Conservation (phyloP, 2,797 vertebrate species). For the Kryptolebias ocellatus region DNA sequence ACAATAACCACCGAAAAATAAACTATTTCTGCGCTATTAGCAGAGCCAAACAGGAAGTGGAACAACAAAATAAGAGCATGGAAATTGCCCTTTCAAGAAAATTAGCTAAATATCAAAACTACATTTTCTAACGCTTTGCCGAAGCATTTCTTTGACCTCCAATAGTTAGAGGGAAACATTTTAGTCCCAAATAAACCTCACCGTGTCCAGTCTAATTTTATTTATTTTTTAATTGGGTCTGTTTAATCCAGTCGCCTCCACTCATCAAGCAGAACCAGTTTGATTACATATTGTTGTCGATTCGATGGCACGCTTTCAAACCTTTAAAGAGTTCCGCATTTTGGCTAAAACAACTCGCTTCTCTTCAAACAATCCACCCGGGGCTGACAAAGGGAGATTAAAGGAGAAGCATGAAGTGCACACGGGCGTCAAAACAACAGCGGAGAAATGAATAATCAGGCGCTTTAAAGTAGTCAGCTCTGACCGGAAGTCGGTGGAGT, state of each 20-base stretch:
- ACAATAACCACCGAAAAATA: no score
- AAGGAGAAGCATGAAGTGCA: constrained; percentile 4
- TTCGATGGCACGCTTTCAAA: constrained; percentile 41
- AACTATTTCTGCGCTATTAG: no score
- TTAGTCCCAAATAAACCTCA: neutral
- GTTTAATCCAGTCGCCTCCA: neutral
- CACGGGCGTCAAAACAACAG: constrained; percentile 1
- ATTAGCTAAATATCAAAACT: no score
- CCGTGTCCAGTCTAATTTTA: no score
- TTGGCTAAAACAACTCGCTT: constrained; percentile 23
- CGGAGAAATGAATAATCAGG: constrained; percentile 2
- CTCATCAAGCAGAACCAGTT: constrained; percentile 43
- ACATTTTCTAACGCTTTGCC: no score
- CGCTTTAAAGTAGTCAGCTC: constrained; percentile 1
- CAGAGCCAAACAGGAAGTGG: no score
- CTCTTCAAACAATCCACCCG: neutral
- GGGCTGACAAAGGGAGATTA: neutral
- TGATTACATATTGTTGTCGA: constrained; percentile 20
- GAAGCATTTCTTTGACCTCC: no score
- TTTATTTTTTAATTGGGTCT: constrained; percentile 39
- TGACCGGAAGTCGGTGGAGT: neutral
- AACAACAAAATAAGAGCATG: no score
- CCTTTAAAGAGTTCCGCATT: neutral
- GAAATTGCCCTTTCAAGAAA: no score
- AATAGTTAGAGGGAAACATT: no score